Evolutionary conservation across 2,113 vertebrate species (phyloP).

Genomic region (Tamias sibiricus): DNA sequence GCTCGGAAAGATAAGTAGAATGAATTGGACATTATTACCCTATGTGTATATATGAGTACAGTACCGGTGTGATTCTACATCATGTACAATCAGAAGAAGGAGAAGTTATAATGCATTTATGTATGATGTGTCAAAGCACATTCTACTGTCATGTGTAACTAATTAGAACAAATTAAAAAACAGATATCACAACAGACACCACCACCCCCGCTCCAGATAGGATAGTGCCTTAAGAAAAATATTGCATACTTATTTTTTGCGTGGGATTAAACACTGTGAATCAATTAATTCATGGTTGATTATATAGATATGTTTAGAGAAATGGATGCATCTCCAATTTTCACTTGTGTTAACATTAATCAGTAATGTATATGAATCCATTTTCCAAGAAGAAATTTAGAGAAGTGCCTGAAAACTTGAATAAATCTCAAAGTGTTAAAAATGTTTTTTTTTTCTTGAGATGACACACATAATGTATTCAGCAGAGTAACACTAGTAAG

Average conservation of each 20-base stretch:
- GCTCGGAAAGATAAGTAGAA: too few species aligned
- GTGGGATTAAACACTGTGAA: background rate
- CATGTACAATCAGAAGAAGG: too few species aligned
- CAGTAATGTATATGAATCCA: background rate
- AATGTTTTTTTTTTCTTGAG: background rate
- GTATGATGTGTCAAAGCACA: too few species aligned
- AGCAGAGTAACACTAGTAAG: background rate
- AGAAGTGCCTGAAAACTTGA: background rate
- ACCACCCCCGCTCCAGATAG: background rate
- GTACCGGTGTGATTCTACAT: too few species aligned
- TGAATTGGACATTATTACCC: too few species aligned
- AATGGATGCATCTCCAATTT: background rate
- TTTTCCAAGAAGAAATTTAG: background rate
- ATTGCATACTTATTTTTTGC: background rate
- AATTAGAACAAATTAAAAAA: too few species aligned
- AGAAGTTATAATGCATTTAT: too few species aligned
- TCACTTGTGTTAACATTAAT: background rate
- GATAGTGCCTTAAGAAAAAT: background rate
- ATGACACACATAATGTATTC: background rate
- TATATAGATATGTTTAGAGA: background rate
- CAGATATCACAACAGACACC: background rate
- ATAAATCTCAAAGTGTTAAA: background rate
- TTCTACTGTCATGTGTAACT: too few species aligned
- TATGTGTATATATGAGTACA: too few species aligned
- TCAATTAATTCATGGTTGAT: background rate